Base-by-base conservation (phyloP, 2,113 vertebrate species). In the Toxotes chatareus region DNA sequence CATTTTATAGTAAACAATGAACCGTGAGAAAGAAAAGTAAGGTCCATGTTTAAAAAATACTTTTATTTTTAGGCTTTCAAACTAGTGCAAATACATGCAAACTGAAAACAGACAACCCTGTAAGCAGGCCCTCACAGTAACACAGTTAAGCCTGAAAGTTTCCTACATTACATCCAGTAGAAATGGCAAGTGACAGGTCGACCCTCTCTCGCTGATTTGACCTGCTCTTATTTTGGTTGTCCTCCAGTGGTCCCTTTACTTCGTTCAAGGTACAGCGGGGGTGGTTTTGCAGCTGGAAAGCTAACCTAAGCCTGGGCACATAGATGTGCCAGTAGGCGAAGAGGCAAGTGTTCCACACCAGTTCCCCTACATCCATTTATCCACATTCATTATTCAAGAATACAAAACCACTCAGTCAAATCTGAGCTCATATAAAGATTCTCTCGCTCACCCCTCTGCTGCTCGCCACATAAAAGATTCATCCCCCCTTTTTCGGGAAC, bases 71-170 rank as follows among this genome's bases (percentile, higher is more conserved):
- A 84, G 61, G 47, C 21, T 75, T 88, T 91, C 63, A 87, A 87
- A 92, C 88, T 90, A 92, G 93, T 94, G 93, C 92, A 94, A 94
- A 93, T 87, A 86, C 90, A 94, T 94, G 93, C 94, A 93, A 93
- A 88, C 64, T 70, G 81, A 86, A 90, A 85, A 72, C 44, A 40
- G 42, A 75, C 38, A 27, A 83, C 76, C 82, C 75, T 88, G 84
- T 81, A 42, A 55, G 61, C 63, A 78, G 79, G 69, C 56, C 49
- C 49, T 70, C 71, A 83, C 70, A 65, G 47, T 34, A 59, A 75
- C 42, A 66, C 69, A 59, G 49, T n/a, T 44, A 80, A 84, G 67
- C 69, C n/a, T 47, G 38, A 76, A 76, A 60, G 67, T 69, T 79
- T 68, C 38, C 3, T 23, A 67, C 6, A 69, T 78, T 23, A 76